Percentiles rank a stretch among this genome's conserved stretches.
Evolutionary conservation across 2,113 vertebrate species (phyloP).

Genomic region (Calyptommatus sinebrachiatus): DNA sequence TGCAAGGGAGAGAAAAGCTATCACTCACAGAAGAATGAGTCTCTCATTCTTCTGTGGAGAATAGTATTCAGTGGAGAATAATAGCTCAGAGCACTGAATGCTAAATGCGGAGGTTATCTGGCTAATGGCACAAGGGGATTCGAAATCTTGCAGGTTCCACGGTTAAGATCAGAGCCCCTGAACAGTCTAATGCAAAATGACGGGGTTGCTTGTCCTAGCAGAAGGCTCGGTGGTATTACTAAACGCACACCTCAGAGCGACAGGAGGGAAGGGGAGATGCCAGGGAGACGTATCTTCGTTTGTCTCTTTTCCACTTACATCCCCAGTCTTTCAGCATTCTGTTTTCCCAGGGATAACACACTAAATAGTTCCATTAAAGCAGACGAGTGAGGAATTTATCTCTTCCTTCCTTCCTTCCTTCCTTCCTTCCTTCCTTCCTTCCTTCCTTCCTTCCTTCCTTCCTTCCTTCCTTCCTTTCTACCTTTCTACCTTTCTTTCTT

Average conservation of each 20-base stretch:
- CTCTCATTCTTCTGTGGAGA: no score
- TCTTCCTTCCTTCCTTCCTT: neutral
- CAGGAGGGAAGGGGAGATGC: neutral
- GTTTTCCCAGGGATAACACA: neutral
- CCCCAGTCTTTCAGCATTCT: conserved; percentile 2
- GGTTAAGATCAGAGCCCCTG: neutral
- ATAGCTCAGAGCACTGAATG: no score
- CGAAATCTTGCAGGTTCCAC: no score
- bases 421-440: no score
- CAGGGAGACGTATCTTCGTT: neutral
- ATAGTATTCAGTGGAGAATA: no score
- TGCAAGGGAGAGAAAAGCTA: no score
- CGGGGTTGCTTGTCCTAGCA: neutral
- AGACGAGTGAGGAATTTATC: neutral
- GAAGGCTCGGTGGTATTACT: neutral
- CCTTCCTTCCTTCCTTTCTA: no score
- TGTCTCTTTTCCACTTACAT: conserved; percentile 8
- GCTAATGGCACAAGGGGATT: no score
- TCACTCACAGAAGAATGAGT: no score
- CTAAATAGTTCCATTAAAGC: neutral
- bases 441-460: no score
- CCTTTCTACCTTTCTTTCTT: no score
- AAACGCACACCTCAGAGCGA: neutral
- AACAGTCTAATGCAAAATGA: neutral
- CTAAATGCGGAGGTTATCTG: no score